phyloP scores from a whole-genome alignment of 2,797 vertebrate species.

The Enteromius paludinosus region DNA sequence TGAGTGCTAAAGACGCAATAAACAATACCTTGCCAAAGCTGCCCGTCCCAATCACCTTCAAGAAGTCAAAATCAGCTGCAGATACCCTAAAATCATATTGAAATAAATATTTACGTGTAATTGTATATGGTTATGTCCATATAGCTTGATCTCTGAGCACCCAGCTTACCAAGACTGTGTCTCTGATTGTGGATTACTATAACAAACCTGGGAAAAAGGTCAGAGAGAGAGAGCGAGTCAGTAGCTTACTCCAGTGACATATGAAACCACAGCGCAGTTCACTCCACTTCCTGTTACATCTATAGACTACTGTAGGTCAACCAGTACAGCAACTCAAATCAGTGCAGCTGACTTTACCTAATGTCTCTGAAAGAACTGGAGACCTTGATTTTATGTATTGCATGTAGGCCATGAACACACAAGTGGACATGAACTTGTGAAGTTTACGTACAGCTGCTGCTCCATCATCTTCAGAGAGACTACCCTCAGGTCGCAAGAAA shows the following conservation, averaged over 20 bases:
- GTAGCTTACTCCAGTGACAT: constrained; percentile 6
- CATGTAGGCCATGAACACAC: neutral
- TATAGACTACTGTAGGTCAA: constrained; percentile 21
- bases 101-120: constrained; percentile 6
- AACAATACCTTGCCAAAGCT: constrained; percentile 81
- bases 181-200: constrained; percentile 36
- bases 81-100: constrained; percentile 68
- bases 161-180: constrained; percentile 43
- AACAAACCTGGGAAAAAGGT: constrained; percentile 46
- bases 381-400: neutral
- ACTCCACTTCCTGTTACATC: constrained; percentile 1
- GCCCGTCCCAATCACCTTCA: constrained; percentile 82
- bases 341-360: neutral
- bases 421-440: neutral
- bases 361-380: neutral
- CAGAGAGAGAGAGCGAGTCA: constrained; percentile 5
- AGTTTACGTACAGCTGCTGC: constrained; percentile 59
- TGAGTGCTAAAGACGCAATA: neutral
- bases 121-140: neutral
- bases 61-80: constrained; percentile 80
- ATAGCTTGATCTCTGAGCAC: neutral
- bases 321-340: constrained; percentile 16
- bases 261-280: constrained; percentile 1
- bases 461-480: constrained; percentile 47
- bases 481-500: constrained; percentile 50